Percentiles rank a stretch among this genome's conserved stretches.
phyloP scores from a whole-genome alignment of 1,140 invertebrate genomes.

The Sarcophaga bullata region DNA sequence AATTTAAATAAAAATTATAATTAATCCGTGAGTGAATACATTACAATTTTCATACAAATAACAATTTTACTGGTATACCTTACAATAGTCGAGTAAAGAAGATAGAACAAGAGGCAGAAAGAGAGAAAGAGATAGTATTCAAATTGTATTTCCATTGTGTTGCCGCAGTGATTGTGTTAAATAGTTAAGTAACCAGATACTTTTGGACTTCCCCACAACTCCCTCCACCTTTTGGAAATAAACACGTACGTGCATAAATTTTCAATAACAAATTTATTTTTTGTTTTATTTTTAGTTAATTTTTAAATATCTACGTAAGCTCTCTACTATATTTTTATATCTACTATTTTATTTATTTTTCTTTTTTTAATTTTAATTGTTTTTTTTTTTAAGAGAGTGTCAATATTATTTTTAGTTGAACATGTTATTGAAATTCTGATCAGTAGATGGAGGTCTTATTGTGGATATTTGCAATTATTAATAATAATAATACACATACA shows the following conservation, averaged over 20 bases:
- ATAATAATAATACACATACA: neutral
- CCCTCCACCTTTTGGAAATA: neutral
- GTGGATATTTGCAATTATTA: neutral
- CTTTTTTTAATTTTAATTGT: too few species aligned
- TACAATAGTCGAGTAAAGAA: neutral
- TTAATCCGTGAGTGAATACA: too few species aligned
- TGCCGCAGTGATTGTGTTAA: neutral
- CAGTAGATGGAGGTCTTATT: neutral
- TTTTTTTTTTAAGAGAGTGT: neutral
- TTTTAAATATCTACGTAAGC: too few species aligned
- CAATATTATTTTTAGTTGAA: neutral
- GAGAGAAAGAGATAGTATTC: neutral
- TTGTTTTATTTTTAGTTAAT: too few species aligned
- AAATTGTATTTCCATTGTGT: neutral
- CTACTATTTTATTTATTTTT: too few species aligned
- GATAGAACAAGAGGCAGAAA: neutral
- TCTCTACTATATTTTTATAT: too few species aligned
- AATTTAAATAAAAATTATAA: too few species aligned
- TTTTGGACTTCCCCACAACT: neutral
- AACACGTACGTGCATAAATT: neutral
- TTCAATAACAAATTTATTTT: neutral
- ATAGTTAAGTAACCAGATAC: neutral
- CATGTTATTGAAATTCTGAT: conserved; percentile 18
- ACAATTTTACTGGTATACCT: too few species aligned
- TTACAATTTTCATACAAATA: too few species aligned